Conservation (phyloP, 2,888 invertebrate genomes). For the Elaeidobius kamerunicus region DNA sequence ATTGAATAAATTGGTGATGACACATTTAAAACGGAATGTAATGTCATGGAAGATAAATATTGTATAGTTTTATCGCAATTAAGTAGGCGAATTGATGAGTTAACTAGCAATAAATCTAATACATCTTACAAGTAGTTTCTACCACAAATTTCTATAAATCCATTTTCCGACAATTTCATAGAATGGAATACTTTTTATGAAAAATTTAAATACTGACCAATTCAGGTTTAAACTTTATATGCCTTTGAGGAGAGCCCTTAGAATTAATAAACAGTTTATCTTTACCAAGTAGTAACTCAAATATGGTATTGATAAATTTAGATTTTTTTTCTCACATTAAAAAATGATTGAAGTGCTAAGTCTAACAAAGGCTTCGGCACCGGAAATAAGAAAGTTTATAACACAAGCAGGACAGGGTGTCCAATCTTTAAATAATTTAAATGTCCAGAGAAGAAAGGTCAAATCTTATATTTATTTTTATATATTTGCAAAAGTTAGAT, state of each 20-base stretch:
- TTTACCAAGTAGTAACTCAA: background rate
- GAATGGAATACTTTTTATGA: background rate
- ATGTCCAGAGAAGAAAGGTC: background rate
- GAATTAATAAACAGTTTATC: background rate
- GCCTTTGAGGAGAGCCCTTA: background rate
- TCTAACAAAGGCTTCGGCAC: background rate
- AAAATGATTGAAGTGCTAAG: background rate
- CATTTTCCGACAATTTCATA: background rate
- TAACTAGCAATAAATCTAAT: background rate
- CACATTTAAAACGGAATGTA: background rate
- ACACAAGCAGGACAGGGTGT: background rate
- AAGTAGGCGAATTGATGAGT: background rate
- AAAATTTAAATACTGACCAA: background rate
- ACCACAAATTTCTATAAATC: background rate
- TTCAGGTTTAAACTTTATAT: background rate
- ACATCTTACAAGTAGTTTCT: background rate
- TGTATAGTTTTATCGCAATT: background rate
- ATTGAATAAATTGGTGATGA: background rate
- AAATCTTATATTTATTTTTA: background rate
- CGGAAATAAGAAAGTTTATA: background rate
- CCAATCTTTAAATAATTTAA: background rate
- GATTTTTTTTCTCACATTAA: background rate
- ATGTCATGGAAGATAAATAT: background rate
- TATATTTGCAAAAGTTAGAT: background rate
- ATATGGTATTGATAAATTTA: background rate